Evolutionary conservation across 2,113 vertebrate species (phyloP).

Genomic region (Myocastor coypus): DNA sequence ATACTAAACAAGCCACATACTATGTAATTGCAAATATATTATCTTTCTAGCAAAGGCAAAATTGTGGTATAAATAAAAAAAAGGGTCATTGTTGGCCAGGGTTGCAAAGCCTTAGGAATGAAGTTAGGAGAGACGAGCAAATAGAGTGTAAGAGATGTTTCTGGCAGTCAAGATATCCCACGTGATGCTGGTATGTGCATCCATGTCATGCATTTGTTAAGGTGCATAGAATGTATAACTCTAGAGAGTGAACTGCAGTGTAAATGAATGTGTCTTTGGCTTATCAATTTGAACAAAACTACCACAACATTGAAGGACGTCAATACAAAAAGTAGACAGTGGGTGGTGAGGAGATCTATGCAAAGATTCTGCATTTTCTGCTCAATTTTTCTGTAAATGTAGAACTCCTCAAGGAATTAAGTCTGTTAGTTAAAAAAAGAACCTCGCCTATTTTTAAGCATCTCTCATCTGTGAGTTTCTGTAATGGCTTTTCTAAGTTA

Average conservation of each 20-base stretch:
- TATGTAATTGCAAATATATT: neutral
- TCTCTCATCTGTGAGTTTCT: neutral
- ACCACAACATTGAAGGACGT: neutral
- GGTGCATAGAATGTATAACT: neutral
- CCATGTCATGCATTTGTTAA: neutral
- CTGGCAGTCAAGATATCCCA: neutral
- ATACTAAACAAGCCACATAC: neutral
- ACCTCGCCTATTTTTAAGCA: neutral
- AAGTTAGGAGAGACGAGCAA: neutral
- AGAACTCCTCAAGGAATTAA: neutral
- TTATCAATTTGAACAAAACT: neutral
- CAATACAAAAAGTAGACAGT: neutral
- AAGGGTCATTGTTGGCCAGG: neutral
- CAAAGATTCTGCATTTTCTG: neutral
- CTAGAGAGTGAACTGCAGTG: neutral
- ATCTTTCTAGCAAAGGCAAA: neutral
- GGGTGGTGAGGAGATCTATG: neutral
- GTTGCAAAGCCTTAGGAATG: neutral
- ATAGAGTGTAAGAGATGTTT: neutral
- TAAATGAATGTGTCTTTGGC: neutral
- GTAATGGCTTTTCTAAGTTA: neutral
- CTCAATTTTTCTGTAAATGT: neutral
- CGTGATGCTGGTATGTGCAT: neutral
- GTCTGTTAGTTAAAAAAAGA: neutral
- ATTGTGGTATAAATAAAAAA: fast-evolving